Conservation (phyloP, 2,888 invertebrate species). For the Boloria euphrosyne region DNA sequence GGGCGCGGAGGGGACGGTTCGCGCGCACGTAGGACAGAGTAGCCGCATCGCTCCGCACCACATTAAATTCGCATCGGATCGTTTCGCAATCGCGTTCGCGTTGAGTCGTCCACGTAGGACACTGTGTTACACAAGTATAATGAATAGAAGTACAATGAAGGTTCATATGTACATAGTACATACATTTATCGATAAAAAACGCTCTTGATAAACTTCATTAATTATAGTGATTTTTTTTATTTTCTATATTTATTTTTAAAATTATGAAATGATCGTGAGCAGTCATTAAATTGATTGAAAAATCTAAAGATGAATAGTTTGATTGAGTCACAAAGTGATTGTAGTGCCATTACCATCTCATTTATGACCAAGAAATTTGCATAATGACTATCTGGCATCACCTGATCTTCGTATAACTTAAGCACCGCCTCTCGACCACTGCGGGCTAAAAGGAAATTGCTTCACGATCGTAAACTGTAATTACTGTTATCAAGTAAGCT, state of each 20-base stretch:
- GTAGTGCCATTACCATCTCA: slow-evolving; percentile 33
- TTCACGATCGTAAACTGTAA: slow-evolving; percentile 57
- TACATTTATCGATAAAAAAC: too few species aligned
- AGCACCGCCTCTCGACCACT: slow-evolving; percentile 31
- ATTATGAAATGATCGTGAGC: not conserved
- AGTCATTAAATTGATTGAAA: slow-evolving; percentile 3
- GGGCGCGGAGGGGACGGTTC: too few species aligned
- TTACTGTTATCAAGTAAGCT: slow-evolving; percentile 51
- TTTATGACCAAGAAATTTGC: slow-evolving; percentile 38
- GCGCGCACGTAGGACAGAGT: too few species aligned
- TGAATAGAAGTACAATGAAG: too few species aligned
- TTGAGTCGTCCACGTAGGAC: too few species aligned
- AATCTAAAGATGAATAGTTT: slow-evolving; percentile 8
- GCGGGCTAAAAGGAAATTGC: slow-evolving; percentile 56
- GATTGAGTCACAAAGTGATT: slow-evolving; percentile 22
- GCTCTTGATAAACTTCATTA: too few species aligned
- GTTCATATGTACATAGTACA: too few species aligned
- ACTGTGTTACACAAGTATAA: too few species aligned
- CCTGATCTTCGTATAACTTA: slow-evolving; percentile 27
- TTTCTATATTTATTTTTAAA: not conserved
- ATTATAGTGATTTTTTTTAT: too few species aligned
- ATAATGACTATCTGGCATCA: slow-evolving; percentile 37
- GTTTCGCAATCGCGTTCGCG: too few species aligned
- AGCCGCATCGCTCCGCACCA: too few species aligned
- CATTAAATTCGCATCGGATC: too few species aligned